These are phyloP conservation scores for Diplolepis rosae DNA, from an alignment of 2,888 invertebrate genomes.

Conservation along the genomic window DNA sequence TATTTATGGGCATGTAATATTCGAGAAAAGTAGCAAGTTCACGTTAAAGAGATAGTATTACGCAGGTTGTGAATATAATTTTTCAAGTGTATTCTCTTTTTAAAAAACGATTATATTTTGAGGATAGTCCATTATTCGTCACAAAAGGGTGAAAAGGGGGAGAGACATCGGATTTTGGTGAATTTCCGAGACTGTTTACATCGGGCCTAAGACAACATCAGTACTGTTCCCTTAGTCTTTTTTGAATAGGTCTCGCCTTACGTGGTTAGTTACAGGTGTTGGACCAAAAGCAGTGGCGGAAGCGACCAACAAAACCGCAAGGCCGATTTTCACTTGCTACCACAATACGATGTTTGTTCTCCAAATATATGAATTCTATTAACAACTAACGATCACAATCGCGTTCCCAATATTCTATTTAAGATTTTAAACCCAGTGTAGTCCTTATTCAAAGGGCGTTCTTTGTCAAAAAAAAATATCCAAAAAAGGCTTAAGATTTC, in stretches of 20 bases:
- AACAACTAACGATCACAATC: background rate
- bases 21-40: no score
- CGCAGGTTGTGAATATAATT: no score
- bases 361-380: conserved; percentile 17
- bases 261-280: conserved; percentile 19
- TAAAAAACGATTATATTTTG: background rate
- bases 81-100: no score
- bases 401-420: background rate
- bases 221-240: conserved; percentile 10
- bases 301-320: conserved; percentile 2
- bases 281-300: background rate
- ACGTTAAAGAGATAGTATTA: no score
- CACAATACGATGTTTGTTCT: conserved; percentile 17
- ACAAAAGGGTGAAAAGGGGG: background rate
- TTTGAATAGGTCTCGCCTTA: background rate
- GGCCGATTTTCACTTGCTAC: conserved; percentile 3
- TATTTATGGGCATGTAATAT: no score
- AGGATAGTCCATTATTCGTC: background rate
- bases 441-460: background rate
- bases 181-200: conserved; percentile 16
- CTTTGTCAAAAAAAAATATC: background rate
- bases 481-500: background rate
- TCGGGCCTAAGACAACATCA: conserved; percentile 18
- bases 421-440: background rate
- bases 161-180: background rate